Conservation (phyloP, 2,113 vertebrate genomes). For the Girardinichthys multiradiatus region DNA sequence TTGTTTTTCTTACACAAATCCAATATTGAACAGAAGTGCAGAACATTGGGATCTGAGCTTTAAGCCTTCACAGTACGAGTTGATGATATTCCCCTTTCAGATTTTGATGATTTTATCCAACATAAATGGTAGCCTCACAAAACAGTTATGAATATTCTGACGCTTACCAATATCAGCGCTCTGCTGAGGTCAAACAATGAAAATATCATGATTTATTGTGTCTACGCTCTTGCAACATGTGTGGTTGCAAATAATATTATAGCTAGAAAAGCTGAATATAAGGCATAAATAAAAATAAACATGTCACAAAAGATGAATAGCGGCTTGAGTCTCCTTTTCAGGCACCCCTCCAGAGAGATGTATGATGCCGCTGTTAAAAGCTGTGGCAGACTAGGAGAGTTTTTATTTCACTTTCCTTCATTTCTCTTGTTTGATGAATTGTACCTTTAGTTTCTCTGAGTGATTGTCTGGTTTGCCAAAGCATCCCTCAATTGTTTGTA, state of each 20-base stretch:
- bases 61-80: not conserved
- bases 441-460: slow-evolving; percentile 59
- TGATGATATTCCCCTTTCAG: not conserved
- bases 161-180: not conserved
- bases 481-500: slow-evolving; percentile 46
- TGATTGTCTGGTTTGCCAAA: slow-evolving; percentile 26
- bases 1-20: not conserved
- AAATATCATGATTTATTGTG: slow-evolving; percentile 1
- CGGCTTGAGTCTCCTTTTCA: slow-evolving; percentile 58
- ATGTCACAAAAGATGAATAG: slow-evolving; percentile 74
- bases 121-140: not conserved
- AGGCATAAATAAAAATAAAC: slow-evolving; percentile 73
- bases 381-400: slow-evolving; percentile 40
- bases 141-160: not conserved
- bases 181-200: slow-evolving; percentile 23
- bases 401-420: slow-evolving; percentile 60
- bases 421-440: slow-evolving; percentile 69
- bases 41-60: not conserved
- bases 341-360: slow-evolving; percentile 62
- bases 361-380: slow-evolving; percentile 62
- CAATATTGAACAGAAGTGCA: not conserved
- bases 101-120: not conserved
- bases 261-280: slow-evolving; percentile 27
- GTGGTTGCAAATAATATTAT: slow-evolving; percentile 30
- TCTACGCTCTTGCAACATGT: not conserved